Evolutionary conservation across 2,113 vertebrate species (phyloP).

Genomic region (Clupea harengus): DNA sequence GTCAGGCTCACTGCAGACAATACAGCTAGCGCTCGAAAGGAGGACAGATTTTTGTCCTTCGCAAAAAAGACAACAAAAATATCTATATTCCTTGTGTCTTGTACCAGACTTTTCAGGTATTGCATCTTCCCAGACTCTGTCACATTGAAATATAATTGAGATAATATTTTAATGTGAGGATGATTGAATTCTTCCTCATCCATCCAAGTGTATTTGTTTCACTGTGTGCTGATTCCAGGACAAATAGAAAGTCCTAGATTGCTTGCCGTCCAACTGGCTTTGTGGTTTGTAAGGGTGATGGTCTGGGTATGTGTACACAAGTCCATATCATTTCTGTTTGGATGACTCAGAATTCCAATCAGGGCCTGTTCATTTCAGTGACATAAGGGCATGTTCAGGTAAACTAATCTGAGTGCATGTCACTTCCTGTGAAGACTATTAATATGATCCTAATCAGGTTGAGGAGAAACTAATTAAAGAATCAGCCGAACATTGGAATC

Average conservation of each 20-base stretch:
- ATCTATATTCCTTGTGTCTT: neutral
- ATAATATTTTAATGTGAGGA: neutral
- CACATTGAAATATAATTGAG: neutral
- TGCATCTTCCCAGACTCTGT: neutral
- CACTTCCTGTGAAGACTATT: slow-evolving; percentile 37
- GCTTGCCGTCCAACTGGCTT: slow-evolving; percentile 23
- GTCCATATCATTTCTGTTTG: neutral
- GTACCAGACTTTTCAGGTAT: neutral
- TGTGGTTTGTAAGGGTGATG: neutral
- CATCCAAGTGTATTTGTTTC: neutral
- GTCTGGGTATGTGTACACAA: neutral
- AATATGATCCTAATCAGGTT: slow-evolving; percentile 34
- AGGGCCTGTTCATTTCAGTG: neutral
- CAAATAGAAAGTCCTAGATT: neutral
- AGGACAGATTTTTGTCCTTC: slow-evolving; percentile 16
- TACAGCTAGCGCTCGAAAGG: slow-evolving; percentile 49
- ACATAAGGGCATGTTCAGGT: slow-evolving; percentile 16
- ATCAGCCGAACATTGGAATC: slow-evolving; percentile 42
- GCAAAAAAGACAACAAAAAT: neutral
- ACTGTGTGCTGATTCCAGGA: neutral
- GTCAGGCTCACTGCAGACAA: slow-evolving; percentile 59
- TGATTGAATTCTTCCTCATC: neutral
- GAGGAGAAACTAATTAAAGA: slow-evolving; percentile 47
- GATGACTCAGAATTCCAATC: neutral
- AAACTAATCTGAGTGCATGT: slow-evolving; percentile 27